phyloP scores from a whole-genome alignment of 1,140 invertebrate species.

The Hylaeus volcanicus region DNA sequence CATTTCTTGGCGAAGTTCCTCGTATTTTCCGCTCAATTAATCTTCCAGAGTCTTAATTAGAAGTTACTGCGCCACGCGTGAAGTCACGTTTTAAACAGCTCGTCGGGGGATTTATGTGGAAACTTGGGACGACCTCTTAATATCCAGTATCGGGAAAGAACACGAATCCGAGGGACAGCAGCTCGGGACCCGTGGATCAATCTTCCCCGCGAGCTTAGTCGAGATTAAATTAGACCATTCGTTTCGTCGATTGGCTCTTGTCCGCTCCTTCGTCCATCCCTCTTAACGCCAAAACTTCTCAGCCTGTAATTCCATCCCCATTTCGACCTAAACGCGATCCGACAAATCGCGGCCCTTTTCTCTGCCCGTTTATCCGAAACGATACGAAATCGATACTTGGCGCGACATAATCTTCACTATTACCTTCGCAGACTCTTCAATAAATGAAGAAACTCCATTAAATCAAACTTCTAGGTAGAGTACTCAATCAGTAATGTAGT shows the following conservation, averaged over 20 bases:
- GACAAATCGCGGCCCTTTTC: conserved; percentile 48
- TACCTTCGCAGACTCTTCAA: background rate
- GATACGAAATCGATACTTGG: conserved; percentile 8
- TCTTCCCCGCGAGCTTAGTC: conserved; percentile 56
- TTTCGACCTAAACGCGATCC: conserved; percentile 52
- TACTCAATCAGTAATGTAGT: no score
- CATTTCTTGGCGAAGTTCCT: conserved; percentile 7
- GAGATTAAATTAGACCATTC: conserved; percentile 61
- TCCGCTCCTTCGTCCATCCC: conserved; percentile 41
- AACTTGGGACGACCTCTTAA: conserved; percentile 14
- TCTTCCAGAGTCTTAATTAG: background rate
- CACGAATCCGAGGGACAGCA: conserved; percentile 38
- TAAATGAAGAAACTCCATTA: background rate
- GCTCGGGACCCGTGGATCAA: conserved; percentile 48
- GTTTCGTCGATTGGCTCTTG: conserved; percentile 56
- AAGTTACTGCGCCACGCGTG: background rate
- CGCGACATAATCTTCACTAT: conserved; percentile 6
- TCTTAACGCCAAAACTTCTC: conserved; percentile 16
- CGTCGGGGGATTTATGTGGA: conserved; percentile 15
- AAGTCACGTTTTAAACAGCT: conserved; percentile 14
- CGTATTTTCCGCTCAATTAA: conserved; percentile 1
- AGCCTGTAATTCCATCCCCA: conserved; percentile 5
- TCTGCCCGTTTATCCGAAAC: conserved; percentile 24
- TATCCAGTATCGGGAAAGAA: conserved; percentile 31
- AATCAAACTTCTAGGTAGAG: no score